These are phyloP conservation scores for Andrena fulva DNA, from an alignment of 2,888 invertebrate genomes.

Conservation along the genomic window DNA sequence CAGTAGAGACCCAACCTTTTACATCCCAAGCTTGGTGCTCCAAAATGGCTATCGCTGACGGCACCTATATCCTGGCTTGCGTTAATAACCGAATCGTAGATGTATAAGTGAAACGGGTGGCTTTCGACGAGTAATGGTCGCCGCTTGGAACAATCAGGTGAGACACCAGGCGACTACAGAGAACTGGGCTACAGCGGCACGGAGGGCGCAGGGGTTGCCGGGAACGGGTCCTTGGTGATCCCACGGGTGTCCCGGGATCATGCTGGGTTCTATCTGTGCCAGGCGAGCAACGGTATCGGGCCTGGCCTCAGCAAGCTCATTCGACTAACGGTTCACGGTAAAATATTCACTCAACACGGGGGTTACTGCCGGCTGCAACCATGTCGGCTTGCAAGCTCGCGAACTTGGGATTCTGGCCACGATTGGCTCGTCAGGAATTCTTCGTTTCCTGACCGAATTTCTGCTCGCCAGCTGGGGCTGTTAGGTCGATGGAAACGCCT, in stretches of 20 bases:
- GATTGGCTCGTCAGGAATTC: slow-evolving; percentile 42
- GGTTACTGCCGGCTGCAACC: slow-evolving; percentile 46
- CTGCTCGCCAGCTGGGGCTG: not conserved
- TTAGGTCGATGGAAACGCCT: slow-evolving; percentile 3
- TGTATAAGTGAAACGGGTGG: slow-evolving; percentile 19
- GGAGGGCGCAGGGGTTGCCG: slow-evolving; percentile 82
- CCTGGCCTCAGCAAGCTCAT: slow-evolving; percentile 88
- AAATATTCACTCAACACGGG: slow-evolving; percentile 76
- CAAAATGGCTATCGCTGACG: not conserved
- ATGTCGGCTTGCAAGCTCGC: slow-evolving; percentile 38
- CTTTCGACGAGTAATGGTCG: slow-evolving; percentile 32
- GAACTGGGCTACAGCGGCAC: slow-evolving; percentile 85
- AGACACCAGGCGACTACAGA: slow-evolving; percentile 86
- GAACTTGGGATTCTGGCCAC: slow-evolving; percentile 50
- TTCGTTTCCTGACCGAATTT: slow-evolving; percentile 49
- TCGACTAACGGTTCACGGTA: slow-evolving; percentile 88
- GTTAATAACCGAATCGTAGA: slow-evolving; percentile 22
- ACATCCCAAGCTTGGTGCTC: not conserved
- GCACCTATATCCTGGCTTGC: not conserved
- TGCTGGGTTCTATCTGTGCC: slow-evolving; percentile 87
- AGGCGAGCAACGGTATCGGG: slow-evolving; percentile 88
- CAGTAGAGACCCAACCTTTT: no score
- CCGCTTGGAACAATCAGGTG: slow-evolving; percentile 75
- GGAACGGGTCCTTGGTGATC: slow-evolving; percentile 86
- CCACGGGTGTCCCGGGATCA: slow-evolving; percentile 86